A percentile compares a stretch with the other conserved stretches of the same genome.
phyloP scores from a whole-genome alignment of 2,797 vertebrate genomes.

The Chaenodraco wilsoni region DNA sequence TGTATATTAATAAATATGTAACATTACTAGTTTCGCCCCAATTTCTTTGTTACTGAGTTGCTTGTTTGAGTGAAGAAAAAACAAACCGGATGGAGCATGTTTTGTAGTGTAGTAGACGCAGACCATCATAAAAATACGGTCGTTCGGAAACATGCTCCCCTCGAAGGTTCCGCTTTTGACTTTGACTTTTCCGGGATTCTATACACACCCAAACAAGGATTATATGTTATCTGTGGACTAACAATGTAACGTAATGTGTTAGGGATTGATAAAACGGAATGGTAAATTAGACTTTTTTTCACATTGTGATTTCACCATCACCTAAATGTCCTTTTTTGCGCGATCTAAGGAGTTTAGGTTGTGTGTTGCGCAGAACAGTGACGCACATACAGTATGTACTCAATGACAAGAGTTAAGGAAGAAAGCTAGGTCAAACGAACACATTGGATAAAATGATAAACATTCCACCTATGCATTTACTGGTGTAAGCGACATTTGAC shows the following conservation, averaged over 20 bases:
- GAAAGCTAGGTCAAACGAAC: neutral
- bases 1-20: rapidly evolving
- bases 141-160: slow-evolving; percentile 25
- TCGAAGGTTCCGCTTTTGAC: slow-evolving; percentile 2
- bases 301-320: neutral
- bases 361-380: neutral
- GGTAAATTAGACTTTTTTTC: neutral
- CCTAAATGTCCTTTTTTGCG: neutral
- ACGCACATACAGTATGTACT: too few relatives aligned
- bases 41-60: neutral
- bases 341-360: neutral
- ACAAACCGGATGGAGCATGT: neutral
- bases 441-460: neutral
- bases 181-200: neutral
- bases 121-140: slow-evolving; percentile 49
- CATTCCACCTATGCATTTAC: neutral
- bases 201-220: rapidly evolving
- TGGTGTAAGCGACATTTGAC: neutral
- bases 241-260: neutral
- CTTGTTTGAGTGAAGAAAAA: neutral
- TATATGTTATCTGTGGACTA: neutral
- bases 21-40: neutral
- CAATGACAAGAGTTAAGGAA: neutral
- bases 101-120: rapidly evolving
- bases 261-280: rapidly evolving